Base-by-base conservation (phyloP, 1,140 invertebrate species). In the Drosophila bocqueti region DNA sequence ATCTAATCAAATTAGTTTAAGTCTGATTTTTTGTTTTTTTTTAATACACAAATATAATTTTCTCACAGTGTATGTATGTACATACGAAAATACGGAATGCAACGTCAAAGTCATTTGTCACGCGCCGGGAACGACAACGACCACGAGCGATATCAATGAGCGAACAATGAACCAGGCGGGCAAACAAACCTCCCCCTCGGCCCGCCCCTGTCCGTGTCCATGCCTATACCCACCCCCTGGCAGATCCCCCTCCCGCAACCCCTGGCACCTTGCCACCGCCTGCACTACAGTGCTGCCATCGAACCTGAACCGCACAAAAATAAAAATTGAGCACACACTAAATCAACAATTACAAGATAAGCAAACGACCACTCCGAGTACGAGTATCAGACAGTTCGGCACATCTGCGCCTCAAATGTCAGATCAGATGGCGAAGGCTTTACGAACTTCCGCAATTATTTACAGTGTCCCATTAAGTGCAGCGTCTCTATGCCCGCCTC, bases 301-400 rank as follows among this genome's bases (percentile, higher is more conserved):
- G 73, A 74, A 63, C 64, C 72, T 65, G 69, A 68, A 72, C 52
- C 64, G 69, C 62, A 83, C 63, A 68, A 57, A 89, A 83, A 80
- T 83, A 81, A 90, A 89, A 90, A 83, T 81, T 85, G 85, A 79
- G 85, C 74, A 81, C 83, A 86, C 84, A 89, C 81, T 90, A 89
- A 89, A 91, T 90, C 85, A 89, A 91, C 85, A 89, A 90, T 89
- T 90, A 89, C 60, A 76, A 90, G 85, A 89, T 90, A 85, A 90
- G 83, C 83, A 66, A 83, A 63, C 76, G 65, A 73, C 54, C 54
- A 52, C 47, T 50, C 52, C 21, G 36, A n/a, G 15, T 24, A 7
- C 60, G 65, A 40, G 64, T 59, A 58, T 71, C 76, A 61, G 59
- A 49, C 40, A 50, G 49, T 45, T 61, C 58, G 63, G 52, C 40